phyloP scores from a whole-genome alignment of 2,113 vertebrate genomes.

The Sciurus niger region DNA sequence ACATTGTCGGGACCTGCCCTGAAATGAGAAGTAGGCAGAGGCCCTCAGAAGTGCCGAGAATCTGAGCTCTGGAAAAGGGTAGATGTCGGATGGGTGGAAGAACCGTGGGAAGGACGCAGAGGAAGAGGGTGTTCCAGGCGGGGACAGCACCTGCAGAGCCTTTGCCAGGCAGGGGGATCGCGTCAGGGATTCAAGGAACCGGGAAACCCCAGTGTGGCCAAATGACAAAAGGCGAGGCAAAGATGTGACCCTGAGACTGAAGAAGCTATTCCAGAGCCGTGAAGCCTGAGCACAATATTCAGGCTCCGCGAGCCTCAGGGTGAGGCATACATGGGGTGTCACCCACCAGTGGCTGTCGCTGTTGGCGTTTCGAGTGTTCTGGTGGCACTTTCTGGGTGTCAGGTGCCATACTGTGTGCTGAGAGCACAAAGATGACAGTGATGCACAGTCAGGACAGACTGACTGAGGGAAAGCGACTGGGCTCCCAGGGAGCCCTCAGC shows the following conservation, averaged over 20 bases:
- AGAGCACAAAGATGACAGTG: neutral
- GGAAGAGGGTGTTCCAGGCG: neutral
- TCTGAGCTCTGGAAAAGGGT: neutral
- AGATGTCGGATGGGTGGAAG: neutral
- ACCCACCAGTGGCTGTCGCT: no score
- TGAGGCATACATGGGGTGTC: neutral
- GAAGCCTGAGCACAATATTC: neutral
- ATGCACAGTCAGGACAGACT: neutral
- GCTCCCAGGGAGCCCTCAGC: neutral
- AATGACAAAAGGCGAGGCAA: neutral
- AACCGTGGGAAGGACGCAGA: neutral
- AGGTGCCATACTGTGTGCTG: neutral
- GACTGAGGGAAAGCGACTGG: neutral
- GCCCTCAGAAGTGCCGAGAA: neutral
- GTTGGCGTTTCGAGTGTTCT: no score
- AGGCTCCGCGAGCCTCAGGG: neutral
- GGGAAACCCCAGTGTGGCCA: neutral
- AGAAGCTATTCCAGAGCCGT: neutral
- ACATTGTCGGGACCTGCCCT: no score
- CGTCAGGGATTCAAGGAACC: neutral
- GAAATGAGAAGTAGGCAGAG: neutral
- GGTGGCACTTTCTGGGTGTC: neutral
- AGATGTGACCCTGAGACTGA: neutral
- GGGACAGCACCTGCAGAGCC: fast-evolving
- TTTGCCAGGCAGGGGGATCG: neutral